phyloP scores from a whole-genome alignment of 2,888 invertebrate species.

The Ochlodes sylvanus region DNA sequence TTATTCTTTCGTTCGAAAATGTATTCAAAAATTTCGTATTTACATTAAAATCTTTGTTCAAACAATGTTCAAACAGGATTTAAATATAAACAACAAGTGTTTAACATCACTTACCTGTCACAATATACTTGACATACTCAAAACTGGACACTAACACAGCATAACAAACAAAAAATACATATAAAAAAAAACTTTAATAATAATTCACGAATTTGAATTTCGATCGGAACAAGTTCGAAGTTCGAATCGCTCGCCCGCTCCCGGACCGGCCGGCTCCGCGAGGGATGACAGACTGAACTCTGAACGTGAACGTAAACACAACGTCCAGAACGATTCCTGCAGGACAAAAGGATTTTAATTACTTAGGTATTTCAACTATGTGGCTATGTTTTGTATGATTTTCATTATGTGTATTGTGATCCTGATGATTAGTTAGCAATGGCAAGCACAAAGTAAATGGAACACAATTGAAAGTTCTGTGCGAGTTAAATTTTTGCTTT shows the following conservation, averaged over 20 bases:
- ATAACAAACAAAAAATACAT: neutral
- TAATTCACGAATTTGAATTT: conserved; percentile 4
- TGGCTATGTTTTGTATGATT: neutral
- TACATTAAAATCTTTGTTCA: too few relatives aligned
- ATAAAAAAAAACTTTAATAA: neutral
- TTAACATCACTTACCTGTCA: neutral
- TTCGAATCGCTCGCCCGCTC: conserved; percentile 5
- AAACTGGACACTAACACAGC: conserved; percentile 1
- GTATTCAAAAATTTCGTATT: too few relatives aligned
- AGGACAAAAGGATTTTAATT: conserved; percentile 7
- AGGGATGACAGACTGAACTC: conserved; percentile 23
- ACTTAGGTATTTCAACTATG: neutral
- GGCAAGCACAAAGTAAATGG: too few relatives aligned
- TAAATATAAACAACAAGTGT: neutral
- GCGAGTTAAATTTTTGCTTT: too few relatives aligned
- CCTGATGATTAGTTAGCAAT: too few relatives aligned
- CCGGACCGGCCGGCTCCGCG: conserved; percentile 16
- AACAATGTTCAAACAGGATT: too few relatives aligned
- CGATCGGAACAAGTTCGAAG: conserved; percentile 24
- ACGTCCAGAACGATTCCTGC: conserved; percentile 9
- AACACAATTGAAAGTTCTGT: too few relatives aligned
- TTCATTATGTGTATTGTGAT: too few relatives aligned
- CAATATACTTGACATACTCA: neutral
- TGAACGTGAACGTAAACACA: conserved; percentile 15
- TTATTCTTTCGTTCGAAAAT: too few relatives aligned